Percentiles rank a stretch among this genome's conserved stretches.
phyloP scores from a whole-genome alignment of 2,113 vertebrate species.

The Cyanistes caeruleus region DNA sequence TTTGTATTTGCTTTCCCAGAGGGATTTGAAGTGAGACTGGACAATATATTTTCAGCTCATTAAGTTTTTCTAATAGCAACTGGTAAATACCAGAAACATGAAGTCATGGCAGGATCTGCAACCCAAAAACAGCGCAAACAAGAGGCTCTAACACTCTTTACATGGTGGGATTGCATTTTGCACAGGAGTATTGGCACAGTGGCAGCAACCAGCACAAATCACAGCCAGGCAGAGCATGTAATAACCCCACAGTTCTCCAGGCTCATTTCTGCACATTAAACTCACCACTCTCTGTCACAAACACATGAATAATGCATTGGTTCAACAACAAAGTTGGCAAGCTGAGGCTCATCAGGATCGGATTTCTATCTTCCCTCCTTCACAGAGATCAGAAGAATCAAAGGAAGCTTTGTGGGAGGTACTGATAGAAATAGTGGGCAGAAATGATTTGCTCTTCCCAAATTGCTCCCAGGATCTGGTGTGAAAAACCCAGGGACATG shows the following conservation, averaged over 20 bases:
- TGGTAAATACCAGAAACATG: neutral
- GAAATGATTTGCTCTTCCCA: neutral
- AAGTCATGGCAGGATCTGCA: neutral
- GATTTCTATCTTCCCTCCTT: conserved; percentile 1
- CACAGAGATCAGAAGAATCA: neutral
- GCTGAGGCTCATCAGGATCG: neutral
- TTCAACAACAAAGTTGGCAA: neutral
- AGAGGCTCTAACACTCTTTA: neutral
- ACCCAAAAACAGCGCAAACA: neutral
- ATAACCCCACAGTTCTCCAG: neutral
- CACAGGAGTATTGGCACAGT: neutral
- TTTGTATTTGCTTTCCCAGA: neutral
- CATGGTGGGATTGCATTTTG: neutral
- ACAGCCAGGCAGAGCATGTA: neutral
- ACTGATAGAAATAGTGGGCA: neutral
- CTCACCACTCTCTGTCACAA: neutral
- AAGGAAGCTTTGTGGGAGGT: neutral
- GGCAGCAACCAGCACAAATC: neutral
- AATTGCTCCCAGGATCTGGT: fast-evolving
- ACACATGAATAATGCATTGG: conserved; percentile 29
- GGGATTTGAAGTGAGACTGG: neutral
- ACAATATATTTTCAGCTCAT: neutral
- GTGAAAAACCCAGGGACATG: neutral
- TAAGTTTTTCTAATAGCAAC: neutral
- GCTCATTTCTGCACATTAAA: conserved; percentile 10